Percentiles rank a stretch among this genome's conserved stretches.
Evolutionary conservation across 1,140 invertebrate species (phyloP).

Genomic region (Parasteatoda tepidariorum): DNA sequence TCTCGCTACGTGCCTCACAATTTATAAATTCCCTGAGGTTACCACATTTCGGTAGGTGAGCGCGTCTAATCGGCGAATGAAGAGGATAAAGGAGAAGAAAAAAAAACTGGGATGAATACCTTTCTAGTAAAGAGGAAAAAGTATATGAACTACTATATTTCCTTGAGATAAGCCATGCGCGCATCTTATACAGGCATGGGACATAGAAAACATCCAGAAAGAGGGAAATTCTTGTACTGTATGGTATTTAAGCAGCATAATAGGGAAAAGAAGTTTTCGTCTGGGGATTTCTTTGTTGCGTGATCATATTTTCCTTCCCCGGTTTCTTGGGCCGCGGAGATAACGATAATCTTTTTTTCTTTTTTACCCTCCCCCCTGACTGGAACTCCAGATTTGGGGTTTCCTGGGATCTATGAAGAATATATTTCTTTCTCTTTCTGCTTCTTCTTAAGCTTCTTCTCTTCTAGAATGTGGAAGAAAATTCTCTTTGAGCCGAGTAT

Average conservation of each 20-base stretch:
- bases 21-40: not conserved
- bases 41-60: not conserved
- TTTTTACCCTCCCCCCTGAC: constrained; percentile 2
- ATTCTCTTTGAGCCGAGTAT: constrained; percentile 10
- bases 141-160: constrained; percentile 31
- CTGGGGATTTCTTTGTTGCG: constrained; percentile 50
- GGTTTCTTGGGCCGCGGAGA: constrained; percentile 31
- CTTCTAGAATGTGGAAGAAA: constrained; percentile 33
- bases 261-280: constrained; percentile 50
- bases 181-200: not conserved
- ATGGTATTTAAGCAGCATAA: constrained; percentile 50
- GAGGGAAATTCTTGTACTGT: constrained; percentile 50
- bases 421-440: constrained; percentile 42
- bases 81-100: not conserved
- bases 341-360: constrained; percentile 39
- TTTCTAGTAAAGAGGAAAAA: not conserved
- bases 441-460: constrained; percentile 39
- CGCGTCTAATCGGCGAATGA: not conserved
- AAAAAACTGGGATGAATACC: not conserved
- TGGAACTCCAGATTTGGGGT: constrained; percentile 47
- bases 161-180: constrained; percentile 21
- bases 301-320: constrained; percentile 54
- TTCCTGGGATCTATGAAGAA: constrained; percentile 33
- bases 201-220: constrained; percentile 24
- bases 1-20: not conserved